These are phyloP conservation scores for Periplaneta americana DNA, from an alignment of 1,140 invertebrate species.

Conservation along the genomic window DNA sequence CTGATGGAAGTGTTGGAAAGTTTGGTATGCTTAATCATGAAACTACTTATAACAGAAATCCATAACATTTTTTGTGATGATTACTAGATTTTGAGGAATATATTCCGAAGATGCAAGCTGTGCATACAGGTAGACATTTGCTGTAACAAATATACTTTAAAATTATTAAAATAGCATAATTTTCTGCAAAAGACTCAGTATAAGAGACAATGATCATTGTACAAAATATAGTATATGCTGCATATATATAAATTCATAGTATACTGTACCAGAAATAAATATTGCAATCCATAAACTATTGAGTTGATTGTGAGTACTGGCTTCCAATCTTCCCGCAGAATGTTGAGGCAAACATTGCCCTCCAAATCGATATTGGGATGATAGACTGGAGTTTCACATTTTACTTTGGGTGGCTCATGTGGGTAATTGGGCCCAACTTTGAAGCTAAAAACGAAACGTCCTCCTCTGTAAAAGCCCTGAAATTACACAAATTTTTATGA, in stretches of 20 bases:
- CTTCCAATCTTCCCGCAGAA: conserved; percentile 97
- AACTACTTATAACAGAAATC: too few relatives aligned
- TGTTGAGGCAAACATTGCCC: conserved; percentile 93
- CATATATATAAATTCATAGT: background rate
- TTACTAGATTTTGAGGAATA: too few relatives aligned
- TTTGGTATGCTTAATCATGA: too few relatives aligned
- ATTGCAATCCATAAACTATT: conserved; percentile 96
- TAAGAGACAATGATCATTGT: background rate
- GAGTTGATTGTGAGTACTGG: conserved; percentile 97
- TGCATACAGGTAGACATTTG: too few relatives aligned
- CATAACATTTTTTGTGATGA: too few relatives aligned
- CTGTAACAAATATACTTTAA: too few relatives aligned
- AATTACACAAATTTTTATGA: too few relatives aligned
- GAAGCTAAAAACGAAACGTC: conserved; percentile 94
- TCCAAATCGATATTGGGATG: conserved; percentile 95
- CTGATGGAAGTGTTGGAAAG: too few relatives aligned
- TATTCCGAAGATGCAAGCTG: too few relatives aligned
- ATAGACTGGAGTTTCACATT: conserved; percentile 90
- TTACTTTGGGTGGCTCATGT: conserved; percentile 93
- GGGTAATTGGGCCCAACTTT: conserved; percentile 96
- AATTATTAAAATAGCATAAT: too few relatives aligned
- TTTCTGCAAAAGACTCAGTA: too few relatives aligned
- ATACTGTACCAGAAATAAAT: conserved; percentile 81
- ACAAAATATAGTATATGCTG: background rate
- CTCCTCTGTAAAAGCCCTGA: conserved; percentile 90